Percentiles rank a stretch among this genome's conserved stretches.
Conservation (phyloP, 1,140 invertebrate genomes). For the Batillaria attramentaria region DNA sequence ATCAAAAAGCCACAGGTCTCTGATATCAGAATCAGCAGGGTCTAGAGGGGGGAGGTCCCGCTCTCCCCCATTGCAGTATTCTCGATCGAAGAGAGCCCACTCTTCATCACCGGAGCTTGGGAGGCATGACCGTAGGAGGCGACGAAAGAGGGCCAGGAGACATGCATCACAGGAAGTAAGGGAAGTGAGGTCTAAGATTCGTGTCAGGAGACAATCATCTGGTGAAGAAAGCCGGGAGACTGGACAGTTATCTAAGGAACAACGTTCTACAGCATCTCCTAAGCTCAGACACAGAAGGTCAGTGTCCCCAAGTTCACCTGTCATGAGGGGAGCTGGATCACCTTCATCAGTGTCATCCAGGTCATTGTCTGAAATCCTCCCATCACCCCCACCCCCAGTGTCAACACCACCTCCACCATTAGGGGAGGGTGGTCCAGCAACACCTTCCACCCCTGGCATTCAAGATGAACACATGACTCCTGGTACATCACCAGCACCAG, state of each 20-base stretch:
- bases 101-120: not conserved
- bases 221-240: too few species aligned
- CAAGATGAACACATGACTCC: not conserved
- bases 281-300: not conserved
- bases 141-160: not conserved
- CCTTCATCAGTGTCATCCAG: constrained; percentile 7
- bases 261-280: not conserved
- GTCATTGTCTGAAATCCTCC: constrained; percentile 11
- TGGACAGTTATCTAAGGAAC: too few species aligned
- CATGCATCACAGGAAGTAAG: too few species aligned
- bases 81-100: not conserved
- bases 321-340: not conserved
- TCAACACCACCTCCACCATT: not conserved
- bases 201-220: too few species aligned
- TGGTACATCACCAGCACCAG: too few species aligned
- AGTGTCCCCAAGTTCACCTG: not conserved
- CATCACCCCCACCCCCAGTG: constrained; percentile 3
- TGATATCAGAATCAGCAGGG: not conserved
- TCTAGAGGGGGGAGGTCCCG: not conserved
- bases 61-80: not conserved
- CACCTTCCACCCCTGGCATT: not conserved
- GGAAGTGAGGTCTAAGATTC: too few species aligned
- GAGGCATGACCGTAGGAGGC: not conserved
- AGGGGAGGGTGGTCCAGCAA: not conserved
- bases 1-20: too few species aligned